Base-by-base conservation (phyloP, 2,113 vertebrate species). In the Syrmaticus mikado region DNA sequence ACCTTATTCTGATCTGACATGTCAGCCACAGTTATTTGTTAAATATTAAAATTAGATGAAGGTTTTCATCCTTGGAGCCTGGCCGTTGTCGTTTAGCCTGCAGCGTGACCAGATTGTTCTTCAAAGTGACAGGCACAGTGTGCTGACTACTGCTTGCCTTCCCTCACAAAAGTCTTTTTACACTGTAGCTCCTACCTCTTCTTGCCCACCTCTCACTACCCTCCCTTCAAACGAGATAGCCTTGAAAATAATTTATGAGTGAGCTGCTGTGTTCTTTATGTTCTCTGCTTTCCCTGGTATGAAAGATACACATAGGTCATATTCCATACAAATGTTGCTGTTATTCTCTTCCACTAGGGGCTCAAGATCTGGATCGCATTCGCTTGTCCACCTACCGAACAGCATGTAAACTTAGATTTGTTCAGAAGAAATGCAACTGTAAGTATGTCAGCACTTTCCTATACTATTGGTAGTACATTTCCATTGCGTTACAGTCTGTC, bases 391-490 rank as follows among this genome's bases (percentile, higher is more conserved):
- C 99, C 34, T 99, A 99, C 97, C 98, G 99, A 97, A 99, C 99
- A 82, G 99, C 99, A 18, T 99, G 99, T 98, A 99, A 99, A 97
- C 98, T 99, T 82, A 96, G 99, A 98, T 99, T 99, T 95, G 98
- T 99, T 87, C 99, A 99, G 98, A 99, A 99, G 98, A 99, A 99
- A 98, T 99, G 99, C 97, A 99, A 99, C 67, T 94, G 99, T 99
- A 96, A 99, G 99, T 99, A 97, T 93, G 77, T 77, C 90, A 28
- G 66, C 17, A 1, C 70, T 87, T 85, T 74, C 6, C 2, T 57
- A 87, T 78, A 10, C 46, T 21, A 1, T 67, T 41, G 19, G 71
- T 82, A 84, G 8, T 55, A 41, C 19, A 58, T 89, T 64, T 43
- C 43, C 53, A 3, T 18, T 76, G 41, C 77, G 19, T n/a, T 85